A percentile compares a stretch with the other conserved stretches of the same genome.
Evolutionary conservation across 2,888 invertebrate genomes (phyloP).

Genomic region (Axea sp.): DNA sequence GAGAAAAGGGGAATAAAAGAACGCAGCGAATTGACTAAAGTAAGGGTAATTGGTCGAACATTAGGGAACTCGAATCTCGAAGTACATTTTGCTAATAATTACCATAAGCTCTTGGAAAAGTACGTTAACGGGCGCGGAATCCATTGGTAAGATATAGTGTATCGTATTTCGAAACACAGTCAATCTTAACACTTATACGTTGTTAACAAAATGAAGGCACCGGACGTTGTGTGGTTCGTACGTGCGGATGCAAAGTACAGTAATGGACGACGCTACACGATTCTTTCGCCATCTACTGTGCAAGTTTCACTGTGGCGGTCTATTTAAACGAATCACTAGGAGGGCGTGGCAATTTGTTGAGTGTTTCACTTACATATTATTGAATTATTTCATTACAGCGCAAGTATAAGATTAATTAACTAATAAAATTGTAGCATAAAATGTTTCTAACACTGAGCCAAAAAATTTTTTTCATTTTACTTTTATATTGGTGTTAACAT

Average conservation of each 20-base stretch:
- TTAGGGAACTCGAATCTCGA: neutral
- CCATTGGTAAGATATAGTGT: neutral
- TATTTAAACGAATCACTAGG: slow-evolving; percentile 5
- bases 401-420: too few species aligned
- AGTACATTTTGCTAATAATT: neutral
- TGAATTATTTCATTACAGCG: too few species aligned
- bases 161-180: neutral
- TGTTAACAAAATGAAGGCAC: slow-evolving; percentile 18
- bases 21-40: neutral
- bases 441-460: too few species aligned
- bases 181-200: neutral
- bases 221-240: slow-evolving; percentile 7
- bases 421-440: too few species aligned
- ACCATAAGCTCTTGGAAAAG: slow-evolving; percentile 26
- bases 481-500: too few species aligned
- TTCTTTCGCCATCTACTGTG: slow-evolving; percentile 3
- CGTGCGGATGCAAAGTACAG: slow-evolving; percentile 4
- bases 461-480: too few species aligned
- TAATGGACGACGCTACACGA: slow-evolving; percentile 21
- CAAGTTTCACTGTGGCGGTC: neutral
- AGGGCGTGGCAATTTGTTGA: slow-evolving; percentile 34
- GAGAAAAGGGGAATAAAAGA: neutral
- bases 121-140: neutral
- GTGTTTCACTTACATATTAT: too few species aligned
- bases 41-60: neutral